Conservation (phyloP, 2,888 invertebrate genomes). For the Plemyria rubiginata region DNA sequence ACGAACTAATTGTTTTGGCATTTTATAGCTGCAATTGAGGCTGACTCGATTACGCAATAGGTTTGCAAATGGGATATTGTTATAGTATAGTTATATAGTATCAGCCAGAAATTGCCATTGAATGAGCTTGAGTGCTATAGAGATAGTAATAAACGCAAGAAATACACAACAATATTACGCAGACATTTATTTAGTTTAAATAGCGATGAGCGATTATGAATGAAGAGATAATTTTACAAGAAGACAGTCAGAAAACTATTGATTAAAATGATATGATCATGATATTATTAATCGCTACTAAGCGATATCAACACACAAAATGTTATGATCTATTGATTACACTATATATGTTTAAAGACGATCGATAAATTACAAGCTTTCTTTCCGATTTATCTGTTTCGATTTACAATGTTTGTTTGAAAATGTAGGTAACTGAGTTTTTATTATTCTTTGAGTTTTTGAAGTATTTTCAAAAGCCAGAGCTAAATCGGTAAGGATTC, state of each 20-base stretch:
- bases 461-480: neutral
- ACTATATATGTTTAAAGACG: neutral
- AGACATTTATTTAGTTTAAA: conserved; percentile 39
- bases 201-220: conserved; percentile 43
- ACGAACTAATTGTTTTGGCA: too few species aligned
- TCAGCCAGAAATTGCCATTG: too few species aligned
- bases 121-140: too few species aligned
- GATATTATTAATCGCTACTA: conserved; percentile 29
- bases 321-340: conserved; percentile 1
- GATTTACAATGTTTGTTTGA: conserved; percentile 1
- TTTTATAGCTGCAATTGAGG: too few species aligned
- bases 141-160: neutral
- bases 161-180: conserved; percentile 20
- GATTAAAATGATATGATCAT: conserved; percentile 25
- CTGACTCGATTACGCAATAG: too few species aligned
- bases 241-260: conserved; percentile 19
- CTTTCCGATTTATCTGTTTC: conserved; percentile 12
- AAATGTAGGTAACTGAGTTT: neutral
- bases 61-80: too few species aligned
- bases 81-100: too few species aligned
- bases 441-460: neutral
- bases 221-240: conserved; percentile 27
- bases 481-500: conserved; percentile 15
- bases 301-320: conserved; percentile 18
- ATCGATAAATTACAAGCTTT: conserved; percentile 3